These are phyloP conservation scores for Gallinago undulata DNA, from an alignment of 2,113 vertebrate species.

Conservation along the genomic window DNA sequence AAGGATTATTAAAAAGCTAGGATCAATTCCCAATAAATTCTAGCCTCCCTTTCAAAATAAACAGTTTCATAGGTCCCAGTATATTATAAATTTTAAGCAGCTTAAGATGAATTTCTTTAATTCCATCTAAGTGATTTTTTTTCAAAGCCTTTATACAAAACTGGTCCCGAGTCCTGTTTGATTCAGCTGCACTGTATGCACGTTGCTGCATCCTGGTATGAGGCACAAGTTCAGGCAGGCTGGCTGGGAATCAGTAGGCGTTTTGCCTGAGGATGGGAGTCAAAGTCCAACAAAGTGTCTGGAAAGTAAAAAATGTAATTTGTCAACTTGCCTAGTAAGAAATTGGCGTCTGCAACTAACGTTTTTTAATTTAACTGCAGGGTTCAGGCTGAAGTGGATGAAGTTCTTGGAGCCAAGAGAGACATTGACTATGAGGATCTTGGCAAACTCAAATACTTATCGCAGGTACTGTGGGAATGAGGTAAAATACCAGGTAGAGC, in stretches of 20 bases:
- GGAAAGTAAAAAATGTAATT: not conserved
- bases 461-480: constrained; percentile 77
- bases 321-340: not conserved
- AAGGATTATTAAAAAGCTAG: not conserved
- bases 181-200: not conserved
- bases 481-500: not conserved
- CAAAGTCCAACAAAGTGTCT: not conserved
- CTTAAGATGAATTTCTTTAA: not conserved
- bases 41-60: not conserved
- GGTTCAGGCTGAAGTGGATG: constrained; percentile 83
- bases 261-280: not conserved
- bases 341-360: not conserved
- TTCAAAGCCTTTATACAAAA: not conserved
- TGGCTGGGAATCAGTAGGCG: not conserved
- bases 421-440: constrained; percentile 87
- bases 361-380: constrained; percentile 61
- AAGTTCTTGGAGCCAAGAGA: constrained; percentile 86
- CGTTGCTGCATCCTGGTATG: not conserved
- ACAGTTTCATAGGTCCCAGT: not conserved
- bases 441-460: constrained; percentile 84
- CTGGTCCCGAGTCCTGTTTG: not conserved
- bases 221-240: not conserved
- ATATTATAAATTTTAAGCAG: not conserved
- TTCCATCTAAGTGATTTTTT: not conserved
- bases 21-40: not conserved